phyloP scores from a whole-genome alignment of 2,797 vertebrate species.

The Apogon hyalosoma region DNA sequence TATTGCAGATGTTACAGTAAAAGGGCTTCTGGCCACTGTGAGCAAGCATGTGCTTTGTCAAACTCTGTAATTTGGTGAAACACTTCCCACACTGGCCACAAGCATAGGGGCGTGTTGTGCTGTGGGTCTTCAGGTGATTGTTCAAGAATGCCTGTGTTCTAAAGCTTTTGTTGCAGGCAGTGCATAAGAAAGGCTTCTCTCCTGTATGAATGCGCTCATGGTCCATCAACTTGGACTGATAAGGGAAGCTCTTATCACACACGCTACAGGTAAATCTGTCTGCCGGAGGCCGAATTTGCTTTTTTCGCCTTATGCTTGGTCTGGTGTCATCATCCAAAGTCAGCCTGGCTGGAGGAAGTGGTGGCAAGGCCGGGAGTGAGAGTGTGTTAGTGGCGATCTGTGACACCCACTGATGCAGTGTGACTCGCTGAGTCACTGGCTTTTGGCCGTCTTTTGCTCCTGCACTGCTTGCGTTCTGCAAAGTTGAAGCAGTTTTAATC shows the following conservation, averaged over 20 bases:
- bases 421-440: constrained; percentile 77
- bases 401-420: constrained; percentile 86
- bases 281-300: constrained; percentile 61
- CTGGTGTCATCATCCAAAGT: constrained; percentile 36
- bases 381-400: constrained; percentile 82
- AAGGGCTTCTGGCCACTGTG: constrained; percentile 86
- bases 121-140: constrained; percentile 85
- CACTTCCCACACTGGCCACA: constrained; percentile 84
- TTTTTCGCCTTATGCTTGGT: constrained; percentile 70
- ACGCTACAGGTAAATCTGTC: constrained; percentile 71
- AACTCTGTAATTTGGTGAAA: constrained; percentile 80
- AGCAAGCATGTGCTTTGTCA: constrained; percentile 83
- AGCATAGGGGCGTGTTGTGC: constrained; percentile 74
- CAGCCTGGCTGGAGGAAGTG: constrained; percentile 63
- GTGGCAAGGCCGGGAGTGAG: constrained; percentile 80
- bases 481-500: constrained; percentile 30
- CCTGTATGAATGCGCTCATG: constrained; percentile 83
- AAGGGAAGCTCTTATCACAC: constrained; percentile 83
- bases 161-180: constrained; percentile 83
- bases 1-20: constrained; percentile 80
- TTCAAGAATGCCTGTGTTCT: constrained; percentile 83
- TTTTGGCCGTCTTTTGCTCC: constrained; percentile 63
- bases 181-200: constrained; percentile 84
- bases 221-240: constrained; percentile 82
- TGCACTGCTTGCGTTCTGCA: constrained; percentile 12